Base-by-base conservation (phyloP, 2,113 vertebrate species). In the Athene cunicularia region DNA sequence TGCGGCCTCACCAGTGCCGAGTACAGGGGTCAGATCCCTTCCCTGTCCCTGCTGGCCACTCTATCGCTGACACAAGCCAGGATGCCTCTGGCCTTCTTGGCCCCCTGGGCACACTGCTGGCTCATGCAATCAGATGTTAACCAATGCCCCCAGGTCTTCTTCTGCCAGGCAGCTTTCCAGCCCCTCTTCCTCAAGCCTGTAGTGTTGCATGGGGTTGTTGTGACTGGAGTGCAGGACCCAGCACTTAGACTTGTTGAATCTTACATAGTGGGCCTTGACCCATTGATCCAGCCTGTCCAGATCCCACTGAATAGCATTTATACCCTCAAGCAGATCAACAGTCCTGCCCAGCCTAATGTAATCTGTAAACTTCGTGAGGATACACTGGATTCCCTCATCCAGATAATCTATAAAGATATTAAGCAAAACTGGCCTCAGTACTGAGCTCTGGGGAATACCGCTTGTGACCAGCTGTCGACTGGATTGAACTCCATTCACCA, bases 301-400 rank as follows among this genome's bases (percentile, higher is more conserved):
- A 35, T 37, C 11, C 11, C 22, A 43, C 45, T 82, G 27, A 6
- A 72, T 27, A 87, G 14, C 3, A 32, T 56, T 37, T n/a, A 39
- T 67, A n/a, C 8, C 0, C 1, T 43, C 9, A 5, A 60, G n/a
- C 10, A 72, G 26, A 72, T 20, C n/a, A 27, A 30, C 0, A 1
- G 10, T 64, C 9, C 47, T 9, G 8, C 20, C 14, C 47, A 33
- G 1, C 2, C 14, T 47, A 32, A 17, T 59, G 18, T 12, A 12
- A 2, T 10, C 37, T 64, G 41, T 18, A 35, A 81, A 70, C 3
- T 70, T 39, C 4, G 9, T 37, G 39, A 60, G 32, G 10, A 2
- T 39, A 6, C 6, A 14, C 18, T 90, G 4, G 5, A 30, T 30
- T 9, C 16, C 4, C 19, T 91, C 1, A 0, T 60, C 3, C 20